A percentile compares a stretch with the other conserved stretches of the same genome.
Conservation (phyloP, 30 jellyfish, hydroid and myxozoan species). For the Hydractinia symbiolongicarpus region DNA sequence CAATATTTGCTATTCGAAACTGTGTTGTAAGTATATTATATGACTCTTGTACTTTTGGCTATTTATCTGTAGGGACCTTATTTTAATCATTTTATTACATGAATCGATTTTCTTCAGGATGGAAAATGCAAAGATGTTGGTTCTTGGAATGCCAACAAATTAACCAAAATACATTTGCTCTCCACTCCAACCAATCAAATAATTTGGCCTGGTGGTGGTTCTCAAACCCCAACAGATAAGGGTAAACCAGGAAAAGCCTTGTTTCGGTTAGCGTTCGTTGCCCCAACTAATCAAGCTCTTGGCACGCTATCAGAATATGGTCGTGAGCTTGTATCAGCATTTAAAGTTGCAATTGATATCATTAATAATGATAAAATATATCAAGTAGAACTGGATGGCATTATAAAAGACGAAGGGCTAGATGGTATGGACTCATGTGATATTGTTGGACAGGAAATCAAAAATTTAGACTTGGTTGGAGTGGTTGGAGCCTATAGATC, state of each 20-base stretch:
- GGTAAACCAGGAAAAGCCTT: slow-evolving; percentile 96
- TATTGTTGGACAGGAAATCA: slow-evolving; percentile 54
- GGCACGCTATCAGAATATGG: slow-evolving; percentile 75
- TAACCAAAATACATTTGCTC: slow-evolving; percentile 28
- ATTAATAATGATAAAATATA: slow-evolving; percentile 58
- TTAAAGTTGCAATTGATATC: slow-evolving; percentile 85
- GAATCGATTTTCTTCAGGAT: slow-evolving; percentile 14
- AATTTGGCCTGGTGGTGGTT: slow-evolving; percentile 96
- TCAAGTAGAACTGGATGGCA: slow-evolving; percentile 71
- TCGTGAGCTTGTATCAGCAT: slow-evolving; percentile 88
- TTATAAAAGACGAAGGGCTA: slow-evolving; percentile 77
- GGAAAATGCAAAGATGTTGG: slow-evolving; percentile 48
- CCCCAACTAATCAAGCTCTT: slow-evolving; percentile 80
- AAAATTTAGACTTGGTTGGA: slow-evolving; percentile 52
- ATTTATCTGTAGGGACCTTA: background rate
- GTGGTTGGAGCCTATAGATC: slow-evolving; percentile 96
- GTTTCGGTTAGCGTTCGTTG: slow-evolving; percentile 80
- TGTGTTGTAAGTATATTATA: slow-evolving; percentile 46
- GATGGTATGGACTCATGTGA: slow-evolving; percentile 73
- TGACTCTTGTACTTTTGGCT: background rate
- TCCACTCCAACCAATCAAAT: slow-evolving; percentile 55
- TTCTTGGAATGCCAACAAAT: slow-evolving; percentile 73
- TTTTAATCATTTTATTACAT: background rate
- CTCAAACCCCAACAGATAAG: slow-evolving; percentile 80
- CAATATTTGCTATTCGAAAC: slow-evolving; percentile 52